These are phyloP conservation scores for Rhyacichthys aspro DNA, from an alignment of 2,797 vertebrate genomes.

Conservation along the genomic window DNA sequence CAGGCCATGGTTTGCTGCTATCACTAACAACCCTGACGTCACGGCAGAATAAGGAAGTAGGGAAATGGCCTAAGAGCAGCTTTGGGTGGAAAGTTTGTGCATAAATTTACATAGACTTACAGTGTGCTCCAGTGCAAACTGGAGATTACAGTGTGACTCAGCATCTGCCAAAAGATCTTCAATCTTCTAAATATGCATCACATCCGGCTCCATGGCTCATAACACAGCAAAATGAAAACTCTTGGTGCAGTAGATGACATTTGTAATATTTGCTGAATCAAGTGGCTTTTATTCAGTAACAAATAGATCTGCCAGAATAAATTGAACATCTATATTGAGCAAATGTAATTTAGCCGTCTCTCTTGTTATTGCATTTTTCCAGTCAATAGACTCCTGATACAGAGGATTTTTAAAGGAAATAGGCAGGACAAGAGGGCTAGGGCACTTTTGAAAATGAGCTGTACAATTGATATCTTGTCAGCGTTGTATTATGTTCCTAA, in stretches of 20 bases:
- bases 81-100: slow-evolving; percentile 43
- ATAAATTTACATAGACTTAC: slow-evolving; percentile 49
- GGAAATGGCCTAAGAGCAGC: slow-evolving; percentile 17
- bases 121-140: slow-evolving; percentile 21
- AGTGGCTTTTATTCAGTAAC: slow-evolving; percentile 22
- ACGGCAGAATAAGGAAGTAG: slow-evolving; percentile 37
- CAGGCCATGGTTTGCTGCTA: slow-evolving; percentile 29
- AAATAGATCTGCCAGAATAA: slow-evolving; percentile 38
- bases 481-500: slow-evolving; percentile 43
- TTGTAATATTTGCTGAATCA: slow-evolving; percentile 34
- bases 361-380: slow-evolving; percentile 53
- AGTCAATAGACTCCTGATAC: slow-evolving; percentile 57
- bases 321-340: slow-evolving; percentile 40
- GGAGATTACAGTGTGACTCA: slow-evolving; percentile 24
- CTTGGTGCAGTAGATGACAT: slow-evolving; percentile 18
- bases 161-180: slow-evolving; percentile 1
- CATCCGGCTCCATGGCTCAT: neutral
- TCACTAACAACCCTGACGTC: slow-evolving; percentile 59
- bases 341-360: slow-evolving; percentile 52
- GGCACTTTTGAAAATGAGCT: slow-evolving; percentile 68
- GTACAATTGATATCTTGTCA: slow-evolving; percentile 66
- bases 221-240: neutral
- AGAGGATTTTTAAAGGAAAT: slow-evolving; percentile 21
- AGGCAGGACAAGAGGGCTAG: slow-evolving; percentile 2
- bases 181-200: neutral